Evolutionary conservation across 2,888 invertebrate genomes (phyloP), one percentile per base, ranked within the genome.

Genomic region (Herminia tarsipennalis): DNA sequence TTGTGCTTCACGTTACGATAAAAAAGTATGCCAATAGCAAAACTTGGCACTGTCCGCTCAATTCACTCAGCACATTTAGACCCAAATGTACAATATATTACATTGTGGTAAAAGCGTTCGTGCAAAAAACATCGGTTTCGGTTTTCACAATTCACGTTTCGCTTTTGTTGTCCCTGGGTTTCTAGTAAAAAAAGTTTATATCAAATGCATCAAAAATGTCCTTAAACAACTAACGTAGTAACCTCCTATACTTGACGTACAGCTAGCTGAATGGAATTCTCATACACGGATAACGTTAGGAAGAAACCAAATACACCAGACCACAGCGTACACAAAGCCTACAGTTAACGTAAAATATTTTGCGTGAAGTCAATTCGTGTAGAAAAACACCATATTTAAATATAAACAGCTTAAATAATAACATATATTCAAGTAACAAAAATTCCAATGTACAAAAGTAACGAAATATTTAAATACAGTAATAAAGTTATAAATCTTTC

Each of bases 201-300:
- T 88, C 91, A 91, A 91, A 91, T 91, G 91, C 91, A 88, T 91
- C 89, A 88, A 91, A 91, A 91, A 91, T 90, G 85, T 89, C 88
- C 91, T 91, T 91, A 90, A 78, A 88, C 83, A 83, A 88, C 90
- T 91, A 90, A 90, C 88, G 82, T 88, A 89, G 88, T 88, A 84
- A 81, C 78, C 76, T 66, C 81, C 83, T 85, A 86, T 81, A 80
- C 73, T 77, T 76, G 81, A 81, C 82, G 71, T 84, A 83, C 73
- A 75, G 81, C 88, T 88, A 86, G 82, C 81, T 78, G 85, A 83
- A 82, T 84, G 82, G 82, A 83, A 82, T 78, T 78, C 70, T 83
- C 78, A 75, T 83, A 84, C 78, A 83, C 78, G 80, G 84, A 78
- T 82, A 81, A 83, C 79, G 78, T 81, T 79, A 85, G 84, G 80